These are phyloP conservation scores for Seriola rivoliana DNA, from an alignment of 2,113 vertebrate species.

Conservation along the genomic window DNA sequence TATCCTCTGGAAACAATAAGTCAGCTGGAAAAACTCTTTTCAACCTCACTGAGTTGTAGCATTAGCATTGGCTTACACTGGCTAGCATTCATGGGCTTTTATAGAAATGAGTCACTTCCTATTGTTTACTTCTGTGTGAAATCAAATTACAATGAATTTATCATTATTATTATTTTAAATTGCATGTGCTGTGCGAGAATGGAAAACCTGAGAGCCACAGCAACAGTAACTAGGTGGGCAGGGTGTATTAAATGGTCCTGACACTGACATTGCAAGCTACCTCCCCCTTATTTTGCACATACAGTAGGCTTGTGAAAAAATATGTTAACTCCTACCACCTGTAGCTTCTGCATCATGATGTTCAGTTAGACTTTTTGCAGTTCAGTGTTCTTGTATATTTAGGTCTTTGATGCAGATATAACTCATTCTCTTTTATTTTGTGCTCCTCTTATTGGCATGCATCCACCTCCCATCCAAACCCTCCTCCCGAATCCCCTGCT, in stretches of 20 bases:
- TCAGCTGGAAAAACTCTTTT: neutral
- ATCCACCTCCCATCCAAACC: neutral
- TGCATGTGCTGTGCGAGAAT: neutral
- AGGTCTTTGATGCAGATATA: conserved; percentile 6
- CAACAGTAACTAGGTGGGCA: neutral
- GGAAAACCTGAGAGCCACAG: neutral
- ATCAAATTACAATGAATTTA: neutral
- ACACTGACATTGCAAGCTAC: neutral
- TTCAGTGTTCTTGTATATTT: conserved; percentile 5
- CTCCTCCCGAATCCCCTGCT: neutral
- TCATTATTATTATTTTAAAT: neutral
- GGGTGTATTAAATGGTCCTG: neutral
- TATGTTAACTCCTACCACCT: neutral
- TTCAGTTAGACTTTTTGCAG: neutral
- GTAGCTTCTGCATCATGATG: neutral
- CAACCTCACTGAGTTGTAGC: neutral
- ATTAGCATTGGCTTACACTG: no score
- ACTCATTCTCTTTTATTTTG: conserved; percentile 10
- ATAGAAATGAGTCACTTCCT: neutral
- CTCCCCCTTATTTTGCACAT: neutral
- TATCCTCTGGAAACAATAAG: no score
- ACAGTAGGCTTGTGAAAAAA: neutral
- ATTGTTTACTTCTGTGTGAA: neutral
- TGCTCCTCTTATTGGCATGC: conserved; percentile 3
- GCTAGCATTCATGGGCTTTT: neutral